Percentiles rank a stretch among this genome's conserved stretches.
Conservation (phyloP, 2,888 invertebrate genomes). For the Drosophila pegasa region DNA sequence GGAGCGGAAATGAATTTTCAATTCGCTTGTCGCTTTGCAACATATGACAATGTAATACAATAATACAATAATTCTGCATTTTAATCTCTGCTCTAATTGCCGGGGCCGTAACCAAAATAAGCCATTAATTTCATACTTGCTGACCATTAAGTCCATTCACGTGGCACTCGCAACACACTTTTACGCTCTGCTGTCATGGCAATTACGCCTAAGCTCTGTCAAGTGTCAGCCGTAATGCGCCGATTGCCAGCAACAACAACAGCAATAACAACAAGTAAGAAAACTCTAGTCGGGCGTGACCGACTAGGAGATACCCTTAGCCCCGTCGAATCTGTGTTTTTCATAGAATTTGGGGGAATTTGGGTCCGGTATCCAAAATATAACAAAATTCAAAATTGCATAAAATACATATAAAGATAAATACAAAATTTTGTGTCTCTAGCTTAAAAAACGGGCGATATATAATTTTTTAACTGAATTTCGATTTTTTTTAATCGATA, state of each 20-base stretch:
- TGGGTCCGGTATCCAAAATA: too few relatives aligned
- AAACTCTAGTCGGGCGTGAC: too few relatives aligned
- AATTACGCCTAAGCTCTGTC: constrained; percentile 75
- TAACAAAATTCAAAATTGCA: too few relatives aligned
- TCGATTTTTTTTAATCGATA: too few relatives aligned
- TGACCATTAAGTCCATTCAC: constrained; percentile 69
- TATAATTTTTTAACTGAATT: too few relatives aligned
- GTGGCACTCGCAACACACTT: constrained; percentile 28
- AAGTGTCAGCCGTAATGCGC: constrained; percentile 76
- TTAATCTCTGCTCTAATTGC: constrained; percentile 49
- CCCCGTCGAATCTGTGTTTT: too few relatives aligned
- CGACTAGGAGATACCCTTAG: too few relatives aligned
- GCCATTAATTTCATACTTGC: constrained; percentile 77
- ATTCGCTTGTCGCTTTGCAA: constrained; percentile 1
- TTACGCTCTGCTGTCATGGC: constrained; percentile 61
- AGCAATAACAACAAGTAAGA: constrained; percentile 27
- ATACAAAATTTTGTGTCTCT: too few relatives aligned
- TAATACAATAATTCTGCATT: constrained; percentile 20
- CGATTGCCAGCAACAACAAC: constrained; percentile 37
- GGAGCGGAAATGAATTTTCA: constrained; percentile 2
- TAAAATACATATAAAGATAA: too few relatives aligned
- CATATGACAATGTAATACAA: constrained; percentile 25
- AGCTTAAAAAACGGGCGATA: too few relatives aligned
- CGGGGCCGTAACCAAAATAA: constrained; percentile 44
- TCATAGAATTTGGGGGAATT: too few relatives aligned